Base-by-base conservation (phyloP, 2,113 vertebrate genomes). In the Picathartes gymnocephalus region DNA sequence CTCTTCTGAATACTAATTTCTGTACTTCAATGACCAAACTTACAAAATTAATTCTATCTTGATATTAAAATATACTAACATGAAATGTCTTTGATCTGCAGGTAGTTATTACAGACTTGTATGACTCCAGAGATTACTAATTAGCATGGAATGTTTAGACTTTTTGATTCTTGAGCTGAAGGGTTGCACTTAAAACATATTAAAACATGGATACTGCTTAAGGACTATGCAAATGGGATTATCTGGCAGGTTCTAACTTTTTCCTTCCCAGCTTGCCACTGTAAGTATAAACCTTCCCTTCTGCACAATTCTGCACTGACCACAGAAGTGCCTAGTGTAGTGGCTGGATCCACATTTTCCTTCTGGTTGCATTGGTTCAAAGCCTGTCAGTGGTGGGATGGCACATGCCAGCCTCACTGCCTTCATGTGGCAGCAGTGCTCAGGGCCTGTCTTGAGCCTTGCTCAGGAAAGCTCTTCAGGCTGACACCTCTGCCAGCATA, bases 51-150 rank as follows among this genome's bases (percentile, higher is more conserved):
- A 69, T 90, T 91, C 58, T 90, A n/a, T 87, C 62, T 93, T 90
- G 74, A 78, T 92, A 70, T 71, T 95, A 80, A 95, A 90, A 90
- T 90, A 51, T 53, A 60, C 68, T 81, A 81, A 78, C 30, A 44
- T 84, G 25, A 84, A 81, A 84, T 64, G 23, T 69, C 90, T 92
- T 81, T 90, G 54, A 92, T 94, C 73, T 69, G 33, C 72, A 72
- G 58, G 45, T 87, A 78, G 78, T 53, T 91, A 77, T 86, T 94
- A 88, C n/a, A 80, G 71, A 50, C 69, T 45, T 87, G 33, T 39
- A 40, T 83, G 79, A 79, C 66, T 91, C 77, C 88, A 62, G 73
- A 81, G 77, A 62, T 87, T 80, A 44, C 50, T 95, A 86, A 90
- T 90, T 76, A 81, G 42, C 57, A 50, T 45, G 17, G 42, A 90